Evolutionary conservation across 2,888 invertebrate genomes (phyloP), one percentile per base, ranked within the genome.

Genomic region (Melangyna quadrimaculata): DNA sequence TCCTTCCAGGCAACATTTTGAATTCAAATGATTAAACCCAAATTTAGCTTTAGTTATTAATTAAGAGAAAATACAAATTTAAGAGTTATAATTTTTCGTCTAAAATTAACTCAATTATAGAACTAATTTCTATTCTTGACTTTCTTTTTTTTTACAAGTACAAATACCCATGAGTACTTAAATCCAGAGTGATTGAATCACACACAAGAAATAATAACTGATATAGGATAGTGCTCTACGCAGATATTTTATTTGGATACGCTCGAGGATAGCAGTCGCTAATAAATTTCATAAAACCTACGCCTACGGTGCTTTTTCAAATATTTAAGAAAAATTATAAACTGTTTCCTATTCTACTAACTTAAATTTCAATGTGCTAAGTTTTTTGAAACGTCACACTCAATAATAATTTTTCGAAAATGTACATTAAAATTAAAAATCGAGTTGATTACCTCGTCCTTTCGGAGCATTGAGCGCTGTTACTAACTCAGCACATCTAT

Each of bases 401-500:
- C 5, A 17, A n/a, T 17, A 37, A 5, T 6, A 40, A 40, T 5
- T 0, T 5, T 9, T 17, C n/a, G 3, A 1, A 22, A 12, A 22
- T 10, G 2, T 48, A 63, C 22, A 7, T n/a, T n/a, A 27, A 67
- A 22, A n/a, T 27, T 7, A 3, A 3, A 59, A 59, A 43, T 65
- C 14, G 19, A 27, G 8, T 69, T 61, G 43, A 87, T 92, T 92
- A 95, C 95, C 97, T 93, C 95, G 95, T 90, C 96, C 96, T 91
- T 94, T 95, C 77, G 96, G 95, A 87, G 95, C 94, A 90, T 96
- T 95, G 80, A 97, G 93, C 90, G 96, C 97, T 81, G 95, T 94
- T 67, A 96, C 96, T 88, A 97, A 94, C 91, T 95, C 96, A 89
- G 96, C 95, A 89, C 95, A 95, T 87, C 95, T 94, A 89, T 95